A percentile compares a stretch with the other conserved stretches of the same genome.
Evolutionary conservation across 2,888 invertebrate genomes (phyloP).

Genomic region (Philhelius pedissequus): DNA sequence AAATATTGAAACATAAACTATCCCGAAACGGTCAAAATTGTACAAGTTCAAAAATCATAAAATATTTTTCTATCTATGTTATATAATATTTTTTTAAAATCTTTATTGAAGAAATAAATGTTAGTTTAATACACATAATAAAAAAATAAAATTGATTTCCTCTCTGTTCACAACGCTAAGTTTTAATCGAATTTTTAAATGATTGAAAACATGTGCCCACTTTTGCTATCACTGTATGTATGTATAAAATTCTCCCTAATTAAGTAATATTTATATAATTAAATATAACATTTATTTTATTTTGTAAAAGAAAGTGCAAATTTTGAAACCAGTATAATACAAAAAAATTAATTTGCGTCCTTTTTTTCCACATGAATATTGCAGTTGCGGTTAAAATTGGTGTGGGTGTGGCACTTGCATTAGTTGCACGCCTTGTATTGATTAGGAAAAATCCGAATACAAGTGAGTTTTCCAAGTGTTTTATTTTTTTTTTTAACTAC

Average conservation of each 20-base stretch:
- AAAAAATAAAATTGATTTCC: too few relatives aligned
- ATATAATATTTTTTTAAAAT: too few relatives aligned
- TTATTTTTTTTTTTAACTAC: constrained; percentile 40
- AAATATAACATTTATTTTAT: neutral
- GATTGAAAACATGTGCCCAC: too few relatives aligned
- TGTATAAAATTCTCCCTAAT: neutral
- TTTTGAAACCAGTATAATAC: constrained; percentile 38
- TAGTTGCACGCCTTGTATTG: constrained; percentile 91
- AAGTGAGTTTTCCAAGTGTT: constrained; percentile 76
- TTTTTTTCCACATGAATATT: constrained; percentile 80
- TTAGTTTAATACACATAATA: too few relatives aligned
- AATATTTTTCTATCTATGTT: too few relatives aligned
- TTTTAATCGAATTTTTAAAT: too few relatives aligned
- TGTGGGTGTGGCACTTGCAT: constrained; percentile 90
- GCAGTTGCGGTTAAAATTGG: constrained; percentile 92
- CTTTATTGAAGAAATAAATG: too few relatives aligned
- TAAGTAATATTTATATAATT: neutral
- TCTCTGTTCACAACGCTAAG: too few relatives aligned
- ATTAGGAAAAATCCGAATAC: constrained; percentile 84
- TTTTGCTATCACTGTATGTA: too few relatives aligned
- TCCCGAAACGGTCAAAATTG: too few relatives aligned
- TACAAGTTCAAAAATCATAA: too few relatives aligned
- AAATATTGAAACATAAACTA: too few relatives aligned
- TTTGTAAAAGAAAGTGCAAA: constrained; percentile 75
- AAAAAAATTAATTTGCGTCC: constrained; percentile 69